phyloP scores from a whole-genome alignment of 2,888 invertebrate species.

The Cataglyphis altisquamis region DNA sequence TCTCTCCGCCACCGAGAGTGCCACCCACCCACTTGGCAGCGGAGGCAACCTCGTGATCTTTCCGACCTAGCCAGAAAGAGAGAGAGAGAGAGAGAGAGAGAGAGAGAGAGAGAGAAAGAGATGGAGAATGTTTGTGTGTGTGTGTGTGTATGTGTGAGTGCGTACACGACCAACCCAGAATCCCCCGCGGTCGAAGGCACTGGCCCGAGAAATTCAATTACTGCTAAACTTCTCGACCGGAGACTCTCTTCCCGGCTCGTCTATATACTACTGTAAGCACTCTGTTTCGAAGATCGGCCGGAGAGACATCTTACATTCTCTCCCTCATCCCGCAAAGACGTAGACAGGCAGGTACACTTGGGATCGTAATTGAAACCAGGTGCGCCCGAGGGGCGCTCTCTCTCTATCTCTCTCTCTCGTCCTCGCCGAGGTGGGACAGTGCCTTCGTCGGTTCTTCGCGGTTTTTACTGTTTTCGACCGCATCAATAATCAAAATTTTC shows the following conservation, averaged over 20 bases:
- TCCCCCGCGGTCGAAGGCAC: conserved; percentile 83
- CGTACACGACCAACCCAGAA: conserved; percentile 70
- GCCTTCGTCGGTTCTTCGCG: not conserved
- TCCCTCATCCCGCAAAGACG: conserved; percentile 57
- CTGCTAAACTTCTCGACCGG: conserved; percentile 85
- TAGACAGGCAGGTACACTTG: conserved; percentile 16
- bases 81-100: conserved; percentile 44
- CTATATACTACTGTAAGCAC: conserved; percentile 75
- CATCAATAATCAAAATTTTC: not conserved
- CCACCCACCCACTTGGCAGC: conserved; percentile 72
- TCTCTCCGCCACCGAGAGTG: conserved; percentile 71
- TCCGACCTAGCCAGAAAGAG: conserved; percentile 61
- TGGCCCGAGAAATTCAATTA: conserved; percentile 86
- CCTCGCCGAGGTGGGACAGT: not conserved
- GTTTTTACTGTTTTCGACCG: not conserved
- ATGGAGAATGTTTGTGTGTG: conserved; percentile 58
- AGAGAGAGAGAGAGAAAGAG: conserved; percentile 52
- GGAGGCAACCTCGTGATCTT: conserved; percentile 65
- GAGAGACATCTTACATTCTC: conserved; percentile 69
- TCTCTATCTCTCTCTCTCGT: not conserved
- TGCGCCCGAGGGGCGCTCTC: conserved; percentile 2
- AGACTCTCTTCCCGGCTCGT: conserved; percentile 74
- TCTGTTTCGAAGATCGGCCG: conserved; percentile 76
- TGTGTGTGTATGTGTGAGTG: not conserved
- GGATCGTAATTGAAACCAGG: conserved; percentile 45